phyloP scores from a whole-genome alignment of 2,888 invertebrate genomes.

The Drosophila buzzatii region DNA sequence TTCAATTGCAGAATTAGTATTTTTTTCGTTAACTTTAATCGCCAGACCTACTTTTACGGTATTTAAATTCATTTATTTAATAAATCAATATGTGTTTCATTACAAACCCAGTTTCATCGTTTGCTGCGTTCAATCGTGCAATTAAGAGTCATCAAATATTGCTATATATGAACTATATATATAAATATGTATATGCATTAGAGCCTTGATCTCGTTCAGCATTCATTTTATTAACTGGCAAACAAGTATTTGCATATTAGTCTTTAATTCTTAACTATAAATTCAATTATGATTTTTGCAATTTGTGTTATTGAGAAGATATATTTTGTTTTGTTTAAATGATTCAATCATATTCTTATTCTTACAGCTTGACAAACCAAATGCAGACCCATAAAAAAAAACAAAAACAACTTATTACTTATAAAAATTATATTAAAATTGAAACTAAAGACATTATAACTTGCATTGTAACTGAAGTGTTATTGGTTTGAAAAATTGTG shows the following conservation, averaged over 20 bases:
- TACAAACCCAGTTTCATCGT: background rate
- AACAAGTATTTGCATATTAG: slow-evolving; percentile 1
- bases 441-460: slow-evolving; percentile 63
- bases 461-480: slow-evolving; percentile 62
- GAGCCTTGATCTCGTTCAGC: slow-evolving; percentile 1
- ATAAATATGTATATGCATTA: background rate
- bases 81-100: background rate
- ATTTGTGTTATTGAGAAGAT: slow-evolving; percentile 6
- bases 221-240: background rate
- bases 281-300: slow-evolving; percentile 1
- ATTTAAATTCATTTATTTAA: background rate
- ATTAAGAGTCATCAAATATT: background rate
- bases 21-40: background rate
- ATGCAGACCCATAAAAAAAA: slow-evolving; percentile 8
- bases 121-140: background rate
- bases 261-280: background rate
- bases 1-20: background rate
- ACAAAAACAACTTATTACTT: slow-evolving; percentile 32
- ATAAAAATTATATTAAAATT: slow-evolving; percentile 72
- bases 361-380: slow-evolving; percentile 4
- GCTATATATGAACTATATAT: background rate
- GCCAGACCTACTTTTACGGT: background rate
- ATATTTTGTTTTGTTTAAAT: slow-evolving; percentile 11
- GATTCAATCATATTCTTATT: slow-evolving; percentile 7
- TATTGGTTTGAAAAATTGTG: slow-evolving; percentile 63